Base-by-base conservation (phyloP, 2,797 vertebrate species). In the Taenioides sp. region DNA sequence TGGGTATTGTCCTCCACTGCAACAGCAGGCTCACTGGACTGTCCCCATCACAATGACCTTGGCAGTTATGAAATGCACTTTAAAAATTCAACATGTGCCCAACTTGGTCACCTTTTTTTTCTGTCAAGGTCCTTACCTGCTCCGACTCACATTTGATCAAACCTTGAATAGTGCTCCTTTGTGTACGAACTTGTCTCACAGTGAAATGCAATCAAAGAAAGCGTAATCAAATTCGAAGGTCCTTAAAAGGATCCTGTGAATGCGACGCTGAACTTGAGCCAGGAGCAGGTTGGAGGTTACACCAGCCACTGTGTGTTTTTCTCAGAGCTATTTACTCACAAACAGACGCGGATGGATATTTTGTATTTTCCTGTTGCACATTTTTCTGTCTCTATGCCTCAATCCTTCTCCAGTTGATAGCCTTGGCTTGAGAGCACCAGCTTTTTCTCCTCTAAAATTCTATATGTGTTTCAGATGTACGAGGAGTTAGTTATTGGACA, bases 21-120 rank as follows among this genome's bases (percentile, higher is more conserved):
- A 54, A 73, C 83, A 81, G 83, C 81, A 72, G 55, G 67, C 73
- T 75, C 47, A n/a, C 76, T 66, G 80, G 70, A 81, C 82, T 76
- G 83, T 83, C 69, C 55, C 40, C 6, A 76, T 78, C 84, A 81
- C 76, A 76, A 52, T 87, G 88, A 91, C 90, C 87, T 91, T 88
- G 84, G 69, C 79, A 75, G 79, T 81, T 78, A 61, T 82, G 67
- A 79, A 82, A 87, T 70, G 50, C 65, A 70, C 66, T 83, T 85
- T 80, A 73, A 74, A 54, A 80, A 85, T 86, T 75, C 66, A 68
- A 73, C 68, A 77, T 70, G 71, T 65, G 54, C 69, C 69, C 54
- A 79, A 68, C 49, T 40, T 57, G 2, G 60, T 20, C 55, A 74
- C 67, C 18, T 66, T 72, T 60, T 9, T 73, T 65, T 62, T 34